A percentile compares a stretch with the other conserved stretches of the same genome.
These are phyloP conservation scores for Bombus haemorrhoidalis DNA, from an alignment of 1,140 invertebrate species.

Conservation along the genomic window DNA sequence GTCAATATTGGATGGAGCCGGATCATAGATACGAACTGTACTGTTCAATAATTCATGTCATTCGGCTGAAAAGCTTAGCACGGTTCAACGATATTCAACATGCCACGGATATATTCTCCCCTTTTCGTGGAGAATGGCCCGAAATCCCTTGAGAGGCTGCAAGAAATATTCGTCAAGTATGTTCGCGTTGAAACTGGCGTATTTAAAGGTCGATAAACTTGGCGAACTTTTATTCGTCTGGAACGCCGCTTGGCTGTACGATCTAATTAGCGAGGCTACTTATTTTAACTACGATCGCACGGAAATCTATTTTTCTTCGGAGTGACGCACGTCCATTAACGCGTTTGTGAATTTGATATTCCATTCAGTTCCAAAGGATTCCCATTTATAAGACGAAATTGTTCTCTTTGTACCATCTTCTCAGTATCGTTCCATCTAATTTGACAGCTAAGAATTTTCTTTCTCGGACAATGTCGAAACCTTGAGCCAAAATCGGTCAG, in stretches of 20 bases:
- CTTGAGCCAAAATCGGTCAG: neutral
- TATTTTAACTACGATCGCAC: constrained; percentile 10
- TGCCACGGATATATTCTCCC: neutral
- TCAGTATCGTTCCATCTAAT: no score
- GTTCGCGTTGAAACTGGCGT: neutral
- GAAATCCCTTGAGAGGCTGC: neutral
- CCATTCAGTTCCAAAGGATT: no score
- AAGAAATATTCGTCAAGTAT: neutral
- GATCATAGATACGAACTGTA: constrained; percentile 46
- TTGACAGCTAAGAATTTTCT: neutral
- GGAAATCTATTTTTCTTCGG: no score
- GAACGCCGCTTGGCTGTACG: neutral
- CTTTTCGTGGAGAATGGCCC: constrained; percentile 12
- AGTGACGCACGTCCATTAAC: neutral
- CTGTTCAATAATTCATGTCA: constrained; percentile 69
- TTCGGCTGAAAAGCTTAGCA: constrained; percentile 60
- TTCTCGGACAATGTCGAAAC: neutral
- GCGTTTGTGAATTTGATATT: neutral
- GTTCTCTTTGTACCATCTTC: neutral
- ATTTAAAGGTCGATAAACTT: constrained; percentile 32
- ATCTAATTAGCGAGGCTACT: neutral
- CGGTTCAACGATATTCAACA: constrained; percentile 52
- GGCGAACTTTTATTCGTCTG: constrained; percentile 1
- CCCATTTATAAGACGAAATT: no score
- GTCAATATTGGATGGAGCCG: constrained; percentile 56